phyloP scores from a whole-genome alignment of 1,140 invertebrate species.

The Leptinotarsa defecta region DNA sequence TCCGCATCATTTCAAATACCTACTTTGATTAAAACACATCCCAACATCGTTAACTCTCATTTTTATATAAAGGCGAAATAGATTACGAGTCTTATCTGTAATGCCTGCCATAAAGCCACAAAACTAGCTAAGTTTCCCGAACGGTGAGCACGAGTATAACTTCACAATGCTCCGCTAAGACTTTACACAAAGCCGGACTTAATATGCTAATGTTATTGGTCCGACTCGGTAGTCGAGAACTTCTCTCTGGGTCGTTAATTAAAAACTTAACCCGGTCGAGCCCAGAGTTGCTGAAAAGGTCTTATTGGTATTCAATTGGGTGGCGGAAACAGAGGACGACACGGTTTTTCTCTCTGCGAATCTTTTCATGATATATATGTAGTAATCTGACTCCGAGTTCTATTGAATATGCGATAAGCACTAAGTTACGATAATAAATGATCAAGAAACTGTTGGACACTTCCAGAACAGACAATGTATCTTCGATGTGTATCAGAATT shows the following conservation, averaged over 20 bases:
- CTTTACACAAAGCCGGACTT: slow-evolving; percentile 24
- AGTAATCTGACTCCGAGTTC: too few species aligned
- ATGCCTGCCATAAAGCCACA: slow-evolving; percentile 8
- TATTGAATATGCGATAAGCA: too few species aligned
- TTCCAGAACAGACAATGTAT: too few species aligned
- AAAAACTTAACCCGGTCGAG: slow-evolving; percentile 11
- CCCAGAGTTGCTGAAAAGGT: background rate
- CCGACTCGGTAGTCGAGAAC: slow-evolving; percentile 25
- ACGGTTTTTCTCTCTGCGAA: background rate
- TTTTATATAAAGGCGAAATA: background rate
- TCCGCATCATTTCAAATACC: too few species aligned
- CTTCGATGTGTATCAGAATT: too few species aligned
- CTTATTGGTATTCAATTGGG: slow-evolving; percentile 6
- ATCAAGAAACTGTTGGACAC: too few species aligned
- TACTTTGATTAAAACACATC: background rate
- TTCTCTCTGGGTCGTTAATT: slow-evolving; percentile 17
- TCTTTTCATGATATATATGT: too few species aligned
- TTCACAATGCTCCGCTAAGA: slow-evolving; percentile 19
- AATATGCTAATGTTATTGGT: slow-evolving; percentile 26
- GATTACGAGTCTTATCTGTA: slow-evolving; percentile 14
- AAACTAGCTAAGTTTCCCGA: slow-evolving; percentile 16
- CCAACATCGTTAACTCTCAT: background rate
- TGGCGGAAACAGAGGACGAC: background rate
- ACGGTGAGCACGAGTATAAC: background rate
- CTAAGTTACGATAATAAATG: too few species aligned